A percentile compares a stretch with the other conserved stretches of the same genome.
Evolutionary conservation across 2,888 invertebrate genomes (phyloP).

Genomic region (Tachystola acroxantha): DNA sequence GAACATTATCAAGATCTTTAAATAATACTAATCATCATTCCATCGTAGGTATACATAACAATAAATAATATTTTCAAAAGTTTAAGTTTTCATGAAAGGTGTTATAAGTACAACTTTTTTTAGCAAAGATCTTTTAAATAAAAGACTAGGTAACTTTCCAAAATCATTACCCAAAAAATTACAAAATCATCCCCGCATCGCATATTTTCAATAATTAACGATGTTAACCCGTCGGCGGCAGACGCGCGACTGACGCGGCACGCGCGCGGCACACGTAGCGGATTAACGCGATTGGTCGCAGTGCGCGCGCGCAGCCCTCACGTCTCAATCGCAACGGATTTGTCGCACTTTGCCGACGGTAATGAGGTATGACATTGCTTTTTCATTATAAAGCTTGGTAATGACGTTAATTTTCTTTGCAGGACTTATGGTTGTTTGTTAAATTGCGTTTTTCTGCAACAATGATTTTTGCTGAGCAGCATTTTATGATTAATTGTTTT

Average conservation of each 20-base stretch:
- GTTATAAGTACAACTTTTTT: too few species aligned
- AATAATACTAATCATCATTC: too few species aligned
- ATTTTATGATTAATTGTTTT: too few species aligned
- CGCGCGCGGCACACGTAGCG: constrained; percentile 46
- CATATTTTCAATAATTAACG: constrained; percentile 38
- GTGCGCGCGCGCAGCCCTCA: constrained; percentile 23
- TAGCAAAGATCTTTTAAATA: too few species aligned
- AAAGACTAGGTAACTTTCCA: too few species aligned
- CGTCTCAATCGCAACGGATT: constrained; percentile 53
- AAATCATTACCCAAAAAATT: too few species aligned
- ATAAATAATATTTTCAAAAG: too few species aligned
- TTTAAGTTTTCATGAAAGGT: too few species aligned
- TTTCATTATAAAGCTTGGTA: constrained; percentile 19
- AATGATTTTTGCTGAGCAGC: neutral
- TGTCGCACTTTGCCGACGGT: constrained; percentile 34
- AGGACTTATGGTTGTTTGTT: constrained; percentile 3
- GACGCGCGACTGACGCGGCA: constrained; percentile 34
- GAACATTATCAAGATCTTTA: too few species aligned
- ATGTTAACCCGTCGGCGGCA: constrained; percentile 35
- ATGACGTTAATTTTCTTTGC: constrained; percentile 8
- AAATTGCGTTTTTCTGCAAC: neutral
- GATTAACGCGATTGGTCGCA: constrained; percentile 51
- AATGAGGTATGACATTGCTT: constrained; percentile 65
- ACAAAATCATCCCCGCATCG: constrained; percentile 23
- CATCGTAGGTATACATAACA: too few species aligned